Percentiles rank a stretch among this genome's conserved stretches.
phyloP scores from a whole-genome alignment of 53 echinoderm and acorn worm genomes.

The Glandiceps talaboti region DNA sequence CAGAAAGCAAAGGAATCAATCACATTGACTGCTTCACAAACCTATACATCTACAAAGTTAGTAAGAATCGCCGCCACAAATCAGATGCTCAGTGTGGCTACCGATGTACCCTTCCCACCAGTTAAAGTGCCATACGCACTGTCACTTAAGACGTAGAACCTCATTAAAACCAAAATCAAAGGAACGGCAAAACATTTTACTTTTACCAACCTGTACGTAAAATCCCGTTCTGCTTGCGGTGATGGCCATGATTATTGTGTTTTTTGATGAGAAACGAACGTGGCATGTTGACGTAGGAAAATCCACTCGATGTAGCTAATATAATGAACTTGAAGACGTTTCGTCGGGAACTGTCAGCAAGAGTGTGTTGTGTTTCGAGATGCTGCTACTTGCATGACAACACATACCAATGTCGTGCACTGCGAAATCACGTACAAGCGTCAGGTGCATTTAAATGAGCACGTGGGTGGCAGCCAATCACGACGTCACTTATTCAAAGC shows the following conservation, averaged over 20 bases:
- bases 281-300: constrained; percentile 33
- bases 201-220: constrained; percentile 1
- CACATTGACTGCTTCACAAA: too few relatives aligned
- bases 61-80: too few relatives aligned
- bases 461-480: neutral
- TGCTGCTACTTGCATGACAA: neutral
- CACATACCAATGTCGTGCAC: constrained; percentile 1
- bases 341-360: neutral
- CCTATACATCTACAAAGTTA: too few relatives aligned
- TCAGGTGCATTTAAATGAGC: neutral
- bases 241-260: constrained; percentile 19
- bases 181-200: neutral
- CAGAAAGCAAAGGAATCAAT: too few relatives aligned
- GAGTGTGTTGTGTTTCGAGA: neutral
- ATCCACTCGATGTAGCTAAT: too few relatives aligned
- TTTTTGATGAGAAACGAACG: constrained; percentile 51
- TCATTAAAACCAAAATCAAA: neutral
- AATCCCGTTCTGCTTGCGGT: neutral
- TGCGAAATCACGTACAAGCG: neutral
- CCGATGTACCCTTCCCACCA: too few relatives aligned
- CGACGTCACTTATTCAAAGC: neutral
- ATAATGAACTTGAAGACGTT: too few relatives aligned
- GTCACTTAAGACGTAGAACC: too few relatives aligned
- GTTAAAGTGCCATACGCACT: too few relatives aligned
- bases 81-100: too few relatives aligned